Base-by-base conservation (phyloP, 2,888 invertebrate species). In the Odontothrips loti region DNA sequence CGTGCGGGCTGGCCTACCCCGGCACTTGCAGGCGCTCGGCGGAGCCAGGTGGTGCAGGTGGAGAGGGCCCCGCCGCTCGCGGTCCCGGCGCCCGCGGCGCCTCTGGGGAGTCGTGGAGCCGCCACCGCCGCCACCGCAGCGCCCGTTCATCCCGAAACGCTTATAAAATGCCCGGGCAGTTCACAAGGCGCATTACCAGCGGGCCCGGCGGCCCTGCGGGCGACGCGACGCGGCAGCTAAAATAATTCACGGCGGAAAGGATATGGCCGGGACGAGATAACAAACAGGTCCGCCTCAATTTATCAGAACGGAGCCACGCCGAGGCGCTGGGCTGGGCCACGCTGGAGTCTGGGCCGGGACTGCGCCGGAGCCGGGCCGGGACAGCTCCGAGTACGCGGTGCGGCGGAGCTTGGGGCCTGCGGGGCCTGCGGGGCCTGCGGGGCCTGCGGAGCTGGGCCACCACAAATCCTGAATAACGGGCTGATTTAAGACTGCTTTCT, bases 401-500 rank as follows among this genome's bases (percentile, higher is more conserved):
- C 58, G 15, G 58, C 58, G 58, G 34, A 43, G 3, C 34, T 6
- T 6, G 34, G 34, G 6, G 34, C 34, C 34, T 43, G 34, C 34
- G 34, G 34, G 6, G n/a, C n/a, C n/a, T 9, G 68, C 68, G 23
- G 68, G 17, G 58, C 58, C 68, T 6, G 68, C 3, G 51, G 51
- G 10, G 51, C 51, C 20, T 11, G 20, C 12, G 20, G 58, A 20
- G 27, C 68, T 27, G 27, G 68, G 68, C 68, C 68, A 27, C 68
- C 68, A 75, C 68, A 75, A 75, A 75, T 75, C 68, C 68, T 75
- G 68, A 75, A 27, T 75, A 75, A 75, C 68, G 68, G 68, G 23
- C 68, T 75, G 68, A 75, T 75, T 75, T 75, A 75, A 75, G 68
- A 75, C 68, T 75, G 68, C 68, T 75, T 75, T 75, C 68, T 75